Evolutionary conservation across 2,888 invertebrate genomes (phyloP).

Genomic region (Diarsia mendica): DNA sequence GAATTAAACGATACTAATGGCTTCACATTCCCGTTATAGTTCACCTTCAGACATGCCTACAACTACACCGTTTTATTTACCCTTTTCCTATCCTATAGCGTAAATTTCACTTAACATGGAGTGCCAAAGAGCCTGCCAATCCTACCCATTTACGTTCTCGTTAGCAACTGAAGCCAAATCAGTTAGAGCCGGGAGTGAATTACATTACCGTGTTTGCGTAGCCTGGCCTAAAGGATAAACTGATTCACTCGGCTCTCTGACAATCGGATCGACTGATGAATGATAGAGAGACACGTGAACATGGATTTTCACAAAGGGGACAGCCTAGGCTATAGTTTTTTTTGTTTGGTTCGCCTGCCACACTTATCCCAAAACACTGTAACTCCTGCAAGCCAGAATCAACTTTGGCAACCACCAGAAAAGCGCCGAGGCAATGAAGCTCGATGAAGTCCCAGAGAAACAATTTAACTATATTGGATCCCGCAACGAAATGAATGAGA

Average conservation of each 20-base stretch:
- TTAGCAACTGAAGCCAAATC: conserved; percentile 40
- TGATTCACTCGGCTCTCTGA: conserved; percentile 19
- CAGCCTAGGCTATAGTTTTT: no score
- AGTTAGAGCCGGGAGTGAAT: conserved; percentile 40
- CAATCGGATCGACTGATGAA: conserved; percentile 35
- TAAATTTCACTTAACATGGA: not conserved
- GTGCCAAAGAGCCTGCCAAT: not conserved
- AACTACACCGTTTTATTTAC: not conserved
- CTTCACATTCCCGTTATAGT: no score
- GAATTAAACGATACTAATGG: no score
- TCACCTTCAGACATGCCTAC: not conserved
- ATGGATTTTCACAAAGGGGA: not conserved
- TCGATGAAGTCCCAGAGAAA: no score
- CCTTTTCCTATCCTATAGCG: not conserved
- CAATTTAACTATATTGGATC: no score
- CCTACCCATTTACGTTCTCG: conserved; percentile 12
- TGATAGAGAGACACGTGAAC: not conserved
- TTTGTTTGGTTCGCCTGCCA: no score
- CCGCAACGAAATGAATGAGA: no score
- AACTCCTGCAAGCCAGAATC: no score
- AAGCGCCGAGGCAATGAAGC: no score
- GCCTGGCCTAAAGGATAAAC: conserved; percentile 26
- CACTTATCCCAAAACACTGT: no score
- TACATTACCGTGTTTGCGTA: conserved; percentile 39
- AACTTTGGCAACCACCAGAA: no score